A percentile compares a stretch with the other conserved stretches of the same genome.
Conservation (phyloP, 2,113 vertebrate genomes). For the Phrynosoma blainvillii region DNA sequence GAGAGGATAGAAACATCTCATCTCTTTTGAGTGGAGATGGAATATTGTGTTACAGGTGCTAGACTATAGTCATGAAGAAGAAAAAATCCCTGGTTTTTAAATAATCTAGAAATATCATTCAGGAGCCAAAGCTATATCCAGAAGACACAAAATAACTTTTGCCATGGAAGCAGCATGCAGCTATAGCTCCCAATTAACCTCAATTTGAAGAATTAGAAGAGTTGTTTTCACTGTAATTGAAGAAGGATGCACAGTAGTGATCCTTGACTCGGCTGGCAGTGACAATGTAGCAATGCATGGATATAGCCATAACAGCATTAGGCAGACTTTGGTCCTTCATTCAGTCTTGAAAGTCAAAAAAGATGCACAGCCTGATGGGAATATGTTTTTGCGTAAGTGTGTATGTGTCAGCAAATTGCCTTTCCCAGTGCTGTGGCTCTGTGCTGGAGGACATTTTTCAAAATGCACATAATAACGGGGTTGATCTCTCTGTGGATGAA, state of each 20-base stretch:
- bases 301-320: constrained; percentile 1
- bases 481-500: neutral
- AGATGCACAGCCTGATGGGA: neutral
- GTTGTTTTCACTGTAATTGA: constrained; percentile 7
- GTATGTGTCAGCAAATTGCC: neutral
- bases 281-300: constrained; percentile 15
- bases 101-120: neutral
- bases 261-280: neutral
- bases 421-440: neutral
- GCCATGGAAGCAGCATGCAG: constrained; percentile 7
- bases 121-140: constrained; percentile 28
- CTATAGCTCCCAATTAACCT: neutral
- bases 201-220: constrained; percentile 19
- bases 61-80: neutral
- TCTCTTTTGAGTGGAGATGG: neutral
- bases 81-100: neutral
- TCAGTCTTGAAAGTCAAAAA: constrained; percentile 7
- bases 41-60: neutral
- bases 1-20: neutral
- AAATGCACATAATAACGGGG: constrained; percentile 8
- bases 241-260: neutral
- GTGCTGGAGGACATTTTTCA: neutral
- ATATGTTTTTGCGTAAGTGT: neutral
- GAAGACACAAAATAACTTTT: constrained; percentile 26
- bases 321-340: neutral